phyloP scores from a whole-genome alignment of 2,888 invertebrate genomes.

The Sminthurides aquaticus region DNA sequence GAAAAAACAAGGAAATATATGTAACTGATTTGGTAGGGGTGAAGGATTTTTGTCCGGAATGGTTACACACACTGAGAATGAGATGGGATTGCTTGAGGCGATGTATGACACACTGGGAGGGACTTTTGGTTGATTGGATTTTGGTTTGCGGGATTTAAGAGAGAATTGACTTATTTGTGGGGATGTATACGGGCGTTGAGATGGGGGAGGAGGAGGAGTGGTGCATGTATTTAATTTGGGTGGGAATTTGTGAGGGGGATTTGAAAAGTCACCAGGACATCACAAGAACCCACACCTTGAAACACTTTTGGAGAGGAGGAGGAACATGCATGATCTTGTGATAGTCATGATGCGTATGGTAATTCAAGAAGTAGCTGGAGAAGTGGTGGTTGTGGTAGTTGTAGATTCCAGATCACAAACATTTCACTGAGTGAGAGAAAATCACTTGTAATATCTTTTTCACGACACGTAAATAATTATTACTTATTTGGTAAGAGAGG shows the following conservation, averaged over 20 bases:
- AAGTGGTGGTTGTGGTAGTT: neutral
- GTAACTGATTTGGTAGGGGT: no score
- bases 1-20: no score
- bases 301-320: neutral
- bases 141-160: no score
- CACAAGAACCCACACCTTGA: neutral
- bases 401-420: neutral
- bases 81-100: no score
- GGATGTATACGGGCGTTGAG: no score
- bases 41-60: no score
- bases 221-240: neutral
- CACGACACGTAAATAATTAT: neutral
- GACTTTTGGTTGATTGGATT: no score
- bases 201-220: neutral
- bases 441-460: neutral
- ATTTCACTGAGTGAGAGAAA: neutral
- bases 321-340: neutral
- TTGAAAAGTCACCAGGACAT: neutral
- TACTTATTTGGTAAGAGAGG: neutral
- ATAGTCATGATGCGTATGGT: slow-evolving; percentile 2
- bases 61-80: no score
- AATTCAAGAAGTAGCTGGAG: neutral
- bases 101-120: no score
- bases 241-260: neutral
- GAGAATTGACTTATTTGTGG: no score